Base-by-base conservation (phyloP, 2,797 vertebrate genomes). In the Gadopsis marmoratus region DNA sequence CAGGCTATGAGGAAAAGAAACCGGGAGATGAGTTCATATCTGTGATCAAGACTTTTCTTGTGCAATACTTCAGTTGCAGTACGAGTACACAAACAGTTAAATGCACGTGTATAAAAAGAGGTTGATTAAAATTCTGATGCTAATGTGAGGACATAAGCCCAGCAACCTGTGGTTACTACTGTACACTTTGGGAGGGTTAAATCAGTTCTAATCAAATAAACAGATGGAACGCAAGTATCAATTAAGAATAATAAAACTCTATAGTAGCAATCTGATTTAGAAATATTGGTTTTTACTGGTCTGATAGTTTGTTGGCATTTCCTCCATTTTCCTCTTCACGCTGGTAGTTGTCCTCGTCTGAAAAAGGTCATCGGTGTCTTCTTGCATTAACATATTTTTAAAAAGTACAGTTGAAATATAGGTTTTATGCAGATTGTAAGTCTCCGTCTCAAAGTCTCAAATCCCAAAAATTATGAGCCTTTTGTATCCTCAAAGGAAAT, bases 1-100 rank as follows among this genome's bases (percentile, higher is more conserved):
- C 89, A 97, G 91, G 89, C 98, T 99, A 79, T 72, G 4, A 55
- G 16, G 33, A 29, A 41, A 33, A 70, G 21, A 63, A 39, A 61
- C 4, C 17, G 4, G 4, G 55, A 48, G 23, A 78, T 1, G 3
- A 31, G 35, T 56, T 19, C 29, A 7, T 14, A 17, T 19, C 1
- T 11, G 33, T 17, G 14, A 23, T 6, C 10, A 23, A 29, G 29
- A 14, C 12, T 14, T n/a, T 35, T 51, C 63, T 31, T 16, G 19
- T n/a, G 45, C 33, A n/a, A 51, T 4, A 48, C 31, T 35, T 37
- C 55, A 56, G 21, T 26, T 26, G 26, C 26, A 26, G 26, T 26
- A 26, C 26, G 26, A 26, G 26, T 26, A 26, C 19, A 9, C 54
- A 35, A 16, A 56, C 31, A 11, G 55, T 56, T 45, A 45, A 45